Evolutionary conservation across 2,797 vertebrate genomes (phyloP).

Genomic region (Rousettus madagascariensis): DNA sequence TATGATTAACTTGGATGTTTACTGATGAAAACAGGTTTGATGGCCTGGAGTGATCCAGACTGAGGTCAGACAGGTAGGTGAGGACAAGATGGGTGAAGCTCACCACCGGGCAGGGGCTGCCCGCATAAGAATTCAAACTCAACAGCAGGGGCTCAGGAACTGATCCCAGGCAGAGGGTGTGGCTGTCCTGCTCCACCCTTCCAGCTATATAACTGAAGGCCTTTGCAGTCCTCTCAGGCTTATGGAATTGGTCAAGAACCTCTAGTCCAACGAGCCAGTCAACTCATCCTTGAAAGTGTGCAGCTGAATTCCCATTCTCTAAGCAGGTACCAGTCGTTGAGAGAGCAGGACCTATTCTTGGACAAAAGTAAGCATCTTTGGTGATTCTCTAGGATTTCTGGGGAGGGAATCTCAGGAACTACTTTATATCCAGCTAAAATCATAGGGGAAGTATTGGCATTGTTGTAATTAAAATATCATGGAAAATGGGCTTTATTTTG

Average conservation of each 20-base stretch:
- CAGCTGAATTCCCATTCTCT: not conserved
- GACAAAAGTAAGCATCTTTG: conserved; percentile 31
- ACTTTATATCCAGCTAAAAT: not conserved
- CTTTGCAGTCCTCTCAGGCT: not conserved
- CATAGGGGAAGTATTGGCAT: not conserved
- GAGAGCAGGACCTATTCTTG: not conserved
- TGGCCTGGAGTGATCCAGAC: not conserved
- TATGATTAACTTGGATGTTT: not conserved
- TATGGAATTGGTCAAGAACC: not conserved
- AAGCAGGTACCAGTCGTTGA: not conserved
- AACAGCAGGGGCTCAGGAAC: not conserved
- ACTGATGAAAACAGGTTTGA: conserved; percentile 25
- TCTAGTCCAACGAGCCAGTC: not conserved
- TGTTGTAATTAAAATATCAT: not conserved
- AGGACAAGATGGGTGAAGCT: not conserved
- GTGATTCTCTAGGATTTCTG: not conserved
- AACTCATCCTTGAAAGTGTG: not conserved
- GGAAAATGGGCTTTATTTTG: conserved; percentile 28
- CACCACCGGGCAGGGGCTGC: not conserved
- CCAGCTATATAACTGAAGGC: not conserved
- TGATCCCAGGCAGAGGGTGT: not conserved
- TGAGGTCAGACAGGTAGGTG: not conserved
- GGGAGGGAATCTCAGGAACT: not conserved
- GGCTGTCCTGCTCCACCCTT: not conserved
- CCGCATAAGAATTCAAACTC: not conserved